Percentiles rank a stretch among this genome's conserved stretches.
These are phyloP conservation scores for Mus spretus DNA, from an alignment of 2,797 vertebrate genomes.

Conservation along the genomic window DNA sequence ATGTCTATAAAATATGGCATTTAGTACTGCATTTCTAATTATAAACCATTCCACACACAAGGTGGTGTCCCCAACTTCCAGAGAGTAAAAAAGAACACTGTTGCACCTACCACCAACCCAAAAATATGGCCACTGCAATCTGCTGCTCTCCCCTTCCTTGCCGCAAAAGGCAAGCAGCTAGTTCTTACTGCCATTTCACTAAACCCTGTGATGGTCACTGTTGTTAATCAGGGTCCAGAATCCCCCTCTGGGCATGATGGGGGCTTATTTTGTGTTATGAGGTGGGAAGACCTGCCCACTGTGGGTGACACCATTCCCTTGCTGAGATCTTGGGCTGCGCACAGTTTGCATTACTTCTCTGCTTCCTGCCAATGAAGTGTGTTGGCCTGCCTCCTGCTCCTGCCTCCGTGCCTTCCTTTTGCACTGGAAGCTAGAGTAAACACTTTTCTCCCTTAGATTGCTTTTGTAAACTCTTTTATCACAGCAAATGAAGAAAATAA, in stretches of 20 bases:
- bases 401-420: neutral
- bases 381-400: neutral
- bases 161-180: neutral
- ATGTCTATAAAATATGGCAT: neutral
- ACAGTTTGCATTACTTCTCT: neutral
- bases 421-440: neutral
- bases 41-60: neutral
- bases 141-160: neutral
- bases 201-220: neutral
- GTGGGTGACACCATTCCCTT: neutral
- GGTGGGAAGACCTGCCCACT: neutral
- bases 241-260: neutral
- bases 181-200: neutral
- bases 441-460: no score
- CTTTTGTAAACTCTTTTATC: neutral
- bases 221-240: neutral
- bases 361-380: neutral
- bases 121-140: neutral
- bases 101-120: neutral
- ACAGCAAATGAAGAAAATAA: neutral
- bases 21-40: neutral
- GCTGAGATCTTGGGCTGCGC: neutral
- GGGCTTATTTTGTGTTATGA: neutral
- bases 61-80: neutral
- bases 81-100: neutral